Conservation (phyloP, 2,888 invertebrate species). For the Aelia acuminata region DNA sequence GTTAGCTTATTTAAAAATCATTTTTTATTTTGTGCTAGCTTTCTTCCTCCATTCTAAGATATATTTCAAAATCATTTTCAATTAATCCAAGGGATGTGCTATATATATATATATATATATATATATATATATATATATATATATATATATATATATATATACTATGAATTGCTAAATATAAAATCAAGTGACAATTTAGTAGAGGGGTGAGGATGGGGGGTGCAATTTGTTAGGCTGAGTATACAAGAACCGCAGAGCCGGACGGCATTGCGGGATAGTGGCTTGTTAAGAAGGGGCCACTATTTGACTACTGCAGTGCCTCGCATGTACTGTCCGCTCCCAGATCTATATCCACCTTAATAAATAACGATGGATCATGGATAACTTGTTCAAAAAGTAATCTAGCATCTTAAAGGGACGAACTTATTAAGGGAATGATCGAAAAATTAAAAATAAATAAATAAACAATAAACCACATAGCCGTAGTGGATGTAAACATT, state of each 20-base stretch:
- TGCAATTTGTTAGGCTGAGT: background rate
- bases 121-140: too few relatives aligned
- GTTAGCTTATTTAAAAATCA: too few relatives aligned
- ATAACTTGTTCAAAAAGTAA: background rate
- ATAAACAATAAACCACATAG: too few relatives aligned
- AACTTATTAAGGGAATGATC: background rate
- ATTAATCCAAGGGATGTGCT: too few relatives aligned
- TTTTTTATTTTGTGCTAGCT: too few relatives aligned
- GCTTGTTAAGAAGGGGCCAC: background rate
- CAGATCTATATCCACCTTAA: background rate
- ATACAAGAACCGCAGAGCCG: background rate
- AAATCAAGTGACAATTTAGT: background rate
- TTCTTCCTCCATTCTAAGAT: too few relatives aligned
- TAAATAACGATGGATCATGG: background rate
- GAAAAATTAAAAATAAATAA: too few relatives aligned
- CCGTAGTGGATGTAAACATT: too few relatives aligned
- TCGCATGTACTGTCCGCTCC: slow-evolving; percentile 13
- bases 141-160: too few relatives aligned
- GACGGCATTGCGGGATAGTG: slow-evolving; percentile 3
- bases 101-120: too few relatives aligned
- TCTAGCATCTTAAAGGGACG: background rate
- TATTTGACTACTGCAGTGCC: slow-evolving; percentile 29
- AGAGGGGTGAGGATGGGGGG: background rate
- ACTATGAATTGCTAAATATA: too few relatives aligned
- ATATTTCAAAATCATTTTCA: too few relatives aligned